These are phyloP conservation scores for Ptychoptera contaminata DNA, from an alignment of 2,888 invertebrate species.

Conservation along the genomic window DNA sequence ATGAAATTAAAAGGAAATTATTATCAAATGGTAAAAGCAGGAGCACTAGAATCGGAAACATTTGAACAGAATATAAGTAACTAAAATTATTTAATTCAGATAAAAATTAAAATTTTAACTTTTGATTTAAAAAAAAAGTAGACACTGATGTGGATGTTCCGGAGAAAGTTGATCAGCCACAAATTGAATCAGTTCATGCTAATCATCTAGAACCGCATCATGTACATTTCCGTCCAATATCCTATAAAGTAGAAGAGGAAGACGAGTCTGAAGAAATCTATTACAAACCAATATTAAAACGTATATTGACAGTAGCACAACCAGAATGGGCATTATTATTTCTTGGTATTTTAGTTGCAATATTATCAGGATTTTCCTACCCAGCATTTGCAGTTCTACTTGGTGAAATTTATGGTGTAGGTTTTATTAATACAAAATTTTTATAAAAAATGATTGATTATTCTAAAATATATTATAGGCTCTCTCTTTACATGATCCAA, in stretches of 20 bases:
- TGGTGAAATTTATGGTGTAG: slow-evolving; percentile 56
- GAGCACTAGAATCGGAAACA: slow-evolving; percentile 13
- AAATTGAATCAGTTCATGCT: background rate
- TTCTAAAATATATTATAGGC: slow-evolving; percentile 31
- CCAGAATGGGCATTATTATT: slow-evolving; percentile 54
- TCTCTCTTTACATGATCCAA: slow-evolving; percentile 40
- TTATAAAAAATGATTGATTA: background rate
- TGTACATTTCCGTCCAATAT: slow-evolving; percentile 2
- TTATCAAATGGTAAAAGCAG: slow-evolving; percentile 43
- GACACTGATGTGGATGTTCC: background rate
- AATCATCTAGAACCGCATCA: slow-evolving; percentile 1
- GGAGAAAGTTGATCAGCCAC: background rate
- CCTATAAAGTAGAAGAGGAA: background rate
- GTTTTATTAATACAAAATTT: background rate
- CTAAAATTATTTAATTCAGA: background rate
- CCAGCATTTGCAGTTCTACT: slow-evolving; percentile 62
- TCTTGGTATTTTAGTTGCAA: slow-evolving; percentile 44
- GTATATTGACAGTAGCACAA: slow-evolving; percentile 45
- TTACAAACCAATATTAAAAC: slow-evolving; percentile 25
- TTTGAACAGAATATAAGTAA: slow-evolving; percentile 1
- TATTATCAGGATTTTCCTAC: slow-evolving; percentile 52
- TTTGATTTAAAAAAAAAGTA: slow-evolving; percentile 1
- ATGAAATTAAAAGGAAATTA: slow-evolving; percentile 47
- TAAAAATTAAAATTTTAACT: background rate
- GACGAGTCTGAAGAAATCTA: slow-evolving; percentile 25